phyloP scores from a whole-genome alignment of 92 coral and sea anemone species.

The Palythoa heliodiscus region DNA sequence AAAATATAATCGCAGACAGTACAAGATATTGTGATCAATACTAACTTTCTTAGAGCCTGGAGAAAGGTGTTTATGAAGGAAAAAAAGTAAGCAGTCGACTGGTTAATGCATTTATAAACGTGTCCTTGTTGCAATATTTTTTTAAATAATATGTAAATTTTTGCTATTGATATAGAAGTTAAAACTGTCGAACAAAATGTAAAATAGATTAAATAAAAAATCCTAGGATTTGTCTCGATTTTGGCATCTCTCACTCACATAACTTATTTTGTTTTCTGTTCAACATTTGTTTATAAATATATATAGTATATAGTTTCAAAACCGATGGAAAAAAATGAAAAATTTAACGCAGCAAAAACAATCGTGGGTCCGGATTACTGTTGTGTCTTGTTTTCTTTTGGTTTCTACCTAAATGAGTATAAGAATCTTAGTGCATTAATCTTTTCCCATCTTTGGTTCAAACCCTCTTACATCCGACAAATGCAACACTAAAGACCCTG shows the following conservation, averaged over 20 bases:
- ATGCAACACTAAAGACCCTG: too few species aligned
- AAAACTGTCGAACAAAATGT: neutral
- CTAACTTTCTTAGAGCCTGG: neutral
- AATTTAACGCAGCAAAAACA: neutral
- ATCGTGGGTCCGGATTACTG: neutral
- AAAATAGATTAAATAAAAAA: neutral
- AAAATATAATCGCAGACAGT: neutral
- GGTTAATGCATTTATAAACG: neutral
- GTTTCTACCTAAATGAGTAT: neutral
- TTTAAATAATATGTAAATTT: constrained; percentile 11
- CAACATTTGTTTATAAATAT: too few species aligned
- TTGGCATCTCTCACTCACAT: neutral
- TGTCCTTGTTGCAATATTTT: neutral
- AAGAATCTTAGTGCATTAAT: neutral
- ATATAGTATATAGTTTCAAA: neutral
- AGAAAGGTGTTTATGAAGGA: neutral
- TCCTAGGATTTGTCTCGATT: neutral
- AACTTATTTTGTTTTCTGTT: neutral
- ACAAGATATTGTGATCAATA: neutral
- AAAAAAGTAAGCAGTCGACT: neutral
- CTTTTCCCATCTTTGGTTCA: too few species aligned
- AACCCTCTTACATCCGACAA: neutral
- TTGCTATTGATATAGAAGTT: neutral
- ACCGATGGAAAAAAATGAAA: neutral
- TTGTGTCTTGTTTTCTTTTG: neutral